These are phyloP conservation scores for Drosophila truncata DNA, from an alignment of 1,140 invertebrate species.

Conservation along the genomic window DNA sequence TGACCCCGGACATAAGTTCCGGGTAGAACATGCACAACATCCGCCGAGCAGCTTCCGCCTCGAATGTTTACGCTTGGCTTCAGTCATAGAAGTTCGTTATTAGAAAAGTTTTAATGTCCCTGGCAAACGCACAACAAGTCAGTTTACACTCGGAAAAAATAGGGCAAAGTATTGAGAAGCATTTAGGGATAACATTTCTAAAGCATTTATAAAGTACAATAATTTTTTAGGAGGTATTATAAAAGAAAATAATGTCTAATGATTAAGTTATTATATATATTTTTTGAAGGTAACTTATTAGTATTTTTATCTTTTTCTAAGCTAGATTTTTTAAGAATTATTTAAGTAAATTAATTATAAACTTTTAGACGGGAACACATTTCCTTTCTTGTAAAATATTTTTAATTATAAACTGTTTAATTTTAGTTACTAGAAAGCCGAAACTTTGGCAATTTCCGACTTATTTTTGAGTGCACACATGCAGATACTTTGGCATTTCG, in stretches of 20 bases:
- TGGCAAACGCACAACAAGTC: constrained; percentile 62
- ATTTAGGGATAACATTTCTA: background rate
- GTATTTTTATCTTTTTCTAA: background rate
- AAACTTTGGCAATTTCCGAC: background rate
- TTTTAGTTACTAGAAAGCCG: background rate
- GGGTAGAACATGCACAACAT: constrained; percentile 46
- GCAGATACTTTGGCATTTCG: constrained; percentile 1
- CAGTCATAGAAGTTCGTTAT: constrained; percentile 72
- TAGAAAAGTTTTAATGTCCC: constrained; percentile 80
- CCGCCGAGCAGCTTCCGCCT: constrained; percentile 63
- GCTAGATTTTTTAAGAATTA: background rate
- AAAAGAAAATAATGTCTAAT: background rate
- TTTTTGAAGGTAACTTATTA: background rate
- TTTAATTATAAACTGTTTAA: background rate
- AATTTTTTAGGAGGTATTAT: too few relatives aligned
- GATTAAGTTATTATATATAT: background rate
- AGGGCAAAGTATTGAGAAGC: accelerated
- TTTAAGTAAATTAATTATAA: background rate
- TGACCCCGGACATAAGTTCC: constrained; percentile 39
- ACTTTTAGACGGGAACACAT: background rate
- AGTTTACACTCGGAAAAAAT: constrained; percentile 5
- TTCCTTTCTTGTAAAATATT: background rate
- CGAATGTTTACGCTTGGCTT: constrained; percentile 73
- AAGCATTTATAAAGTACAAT: background rate
- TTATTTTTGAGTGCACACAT: constrained; percentile 6